Conservation (phyloP, 1,140 invertebrate species). For the Lepidurus couesii region DNA sequence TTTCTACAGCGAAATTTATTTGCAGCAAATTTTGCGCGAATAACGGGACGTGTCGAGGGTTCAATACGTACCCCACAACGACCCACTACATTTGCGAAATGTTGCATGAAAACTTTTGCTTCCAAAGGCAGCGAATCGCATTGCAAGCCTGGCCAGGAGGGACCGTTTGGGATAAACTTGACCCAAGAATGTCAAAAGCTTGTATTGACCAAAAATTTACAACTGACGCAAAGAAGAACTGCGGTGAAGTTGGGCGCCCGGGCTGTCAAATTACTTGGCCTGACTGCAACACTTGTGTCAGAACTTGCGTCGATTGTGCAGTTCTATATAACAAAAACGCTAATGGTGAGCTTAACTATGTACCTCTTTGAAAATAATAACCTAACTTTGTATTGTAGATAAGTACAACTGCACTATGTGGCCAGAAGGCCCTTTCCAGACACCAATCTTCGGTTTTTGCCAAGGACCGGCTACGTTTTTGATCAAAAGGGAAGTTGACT, state of each 20-base stretch:
- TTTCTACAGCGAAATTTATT: not conserved
- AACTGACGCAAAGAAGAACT: not conserved
- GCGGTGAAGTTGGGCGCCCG: not conserved
- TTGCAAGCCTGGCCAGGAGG: not conserved
- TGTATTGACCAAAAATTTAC: not conserved
- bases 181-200: not conserved
- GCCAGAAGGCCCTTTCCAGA: not conserved
- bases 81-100: not conserved
- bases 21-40: not conserved
- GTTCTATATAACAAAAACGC: not conserved
- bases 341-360: not conserved
- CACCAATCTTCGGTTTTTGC: not conserved
- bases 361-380: too few relatives aligned
- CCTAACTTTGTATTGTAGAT: not conserved
- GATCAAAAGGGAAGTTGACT: not conserved
- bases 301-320: not conserved
- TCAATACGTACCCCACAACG: not conserved
- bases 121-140: not conserved
- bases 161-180: not conserved
- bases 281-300: not conserved
- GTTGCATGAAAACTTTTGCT: not conserved
- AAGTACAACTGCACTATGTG: not conserved
- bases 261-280: not conserved
- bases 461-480: not conserved
- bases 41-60: not conserved